Base-by-base conservation (phyloP, 2,888 invertebrate species). In the Ormyrus thymus region DNA sequence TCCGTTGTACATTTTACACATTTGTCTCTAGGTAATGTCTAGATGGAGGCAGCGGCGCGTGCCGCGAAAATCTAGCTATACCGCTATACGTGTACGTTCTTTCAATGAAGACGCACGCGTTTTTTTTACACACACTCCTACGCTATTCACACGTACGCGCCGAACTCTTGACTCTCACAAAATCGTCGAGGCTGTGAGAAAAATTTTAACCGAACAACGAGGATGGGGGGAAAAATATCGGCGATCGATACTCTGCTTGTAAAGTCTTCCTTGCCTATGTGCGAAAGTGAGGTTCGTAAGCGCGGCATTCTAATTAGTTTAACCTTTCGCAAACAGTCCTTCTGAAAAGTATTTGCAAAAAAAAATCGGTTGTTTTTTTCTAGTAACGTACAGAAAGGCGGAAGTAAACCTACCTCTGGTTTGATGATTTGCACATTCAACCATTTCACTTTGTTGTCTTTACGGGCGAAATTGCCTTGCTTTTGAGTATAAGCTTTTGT, bases 391-490 rank as follows among this genome's bases (percentile, higher is more conserved):
- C 66, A 11, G 72, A 79, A 61, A 72, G 76, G 72, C 70, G 71
- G 70, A 59, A 43, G 43, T 43, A 53, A 29, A 29, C 29, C 29
- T 29, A 29, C 29, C 0, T 29, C 29, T 29, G 43, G 50, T 65
- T 74, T 68, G 59, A 65, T 71, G 56, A 77, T 71, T 56, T 66
- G 45, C 56, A 45, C 61, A 69, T 76, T 83, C 81, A 79, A 82
- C 80, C 79, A 83, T 84, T 85, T 86, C 85, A 85, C 85, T 85
- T 85, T 85, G 81, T 29, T 82, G 85, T 84, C 83, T 84, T 84
- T 83, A 82, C 69, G 81, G 71, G 70, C 81, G 83, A 85, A 83
- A 83, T 75, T 80, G 73, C 76, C 29, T 75, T 76, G 81, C 80
- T 50, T 69, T 46, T 11, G 72, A 78, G 71, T 69, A 76, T 69